Evolutionary conservation across 2,113 vertebrate species (phyloP).

Genomic region (Megaleporinus macrocephalus): DNA sequence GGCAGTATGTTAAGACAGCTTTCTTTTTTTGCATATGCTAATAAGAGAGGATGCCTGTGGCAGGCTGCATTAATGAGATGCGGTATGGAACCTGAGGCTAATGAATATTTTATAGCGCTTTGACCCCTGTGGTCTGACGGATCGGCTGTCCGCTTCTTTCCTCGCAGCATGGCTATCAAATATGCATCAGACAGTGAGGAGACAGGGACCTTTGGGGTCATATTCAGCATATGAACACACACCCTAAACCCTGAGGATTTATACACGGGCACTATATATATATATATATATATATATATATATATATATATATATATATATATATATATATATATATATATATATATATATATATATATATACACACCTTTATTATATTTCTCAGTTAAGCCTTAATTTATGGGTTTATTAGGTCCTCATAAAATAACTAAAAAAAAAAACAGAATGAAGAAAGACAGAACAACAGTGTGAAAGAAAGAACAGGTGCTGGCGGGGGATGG

Average conservation of each 20-base stretch:
- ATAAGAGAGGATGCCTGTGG: not conserved
- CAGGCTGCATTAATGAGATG: conserved; percentile 17
- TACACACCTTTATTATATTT: too few relatives aligned
- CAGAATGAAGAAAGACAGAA: not conserved
- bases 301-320: too few relatives aligned
- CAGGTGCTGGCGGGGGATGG: not conserved
- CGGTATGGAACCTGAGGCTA: conserved; percentile 14
- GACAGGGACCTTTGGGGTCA: not conserved
- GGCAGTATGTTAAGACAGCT: not conserved
- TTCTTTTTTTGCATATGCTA: not conserved
- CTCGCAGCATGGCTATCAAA: conserved; percentile 25
- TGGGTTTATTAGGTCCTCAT: too few relatives aligned
- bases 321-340: too few relatives aligned
- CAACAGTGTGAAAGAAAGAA: not conserved
- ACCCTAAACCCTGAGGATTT: too few relatives aligned
- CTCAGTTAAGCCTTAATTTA: too few relatives aligned
- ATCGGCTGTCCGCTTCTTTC: conserved; percentile 33
- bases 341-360: too few relatives aligned
- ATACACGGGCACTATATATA: too few relatives aligned
- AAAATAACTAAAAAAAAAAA: not conserved
- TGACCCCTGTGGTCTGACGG: conserved; percentile 40
- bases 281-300: too few relatives aligned
- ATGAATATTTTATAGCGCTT: conserved; percentile 49
- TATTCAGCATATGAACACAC: not conserved
- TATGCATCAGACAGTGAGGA: conserved; percentile 31